Base-by-base conservation (phyloP, 2,888 invertebrate genomes). In the Aproaerema taeniolella region DNA sequence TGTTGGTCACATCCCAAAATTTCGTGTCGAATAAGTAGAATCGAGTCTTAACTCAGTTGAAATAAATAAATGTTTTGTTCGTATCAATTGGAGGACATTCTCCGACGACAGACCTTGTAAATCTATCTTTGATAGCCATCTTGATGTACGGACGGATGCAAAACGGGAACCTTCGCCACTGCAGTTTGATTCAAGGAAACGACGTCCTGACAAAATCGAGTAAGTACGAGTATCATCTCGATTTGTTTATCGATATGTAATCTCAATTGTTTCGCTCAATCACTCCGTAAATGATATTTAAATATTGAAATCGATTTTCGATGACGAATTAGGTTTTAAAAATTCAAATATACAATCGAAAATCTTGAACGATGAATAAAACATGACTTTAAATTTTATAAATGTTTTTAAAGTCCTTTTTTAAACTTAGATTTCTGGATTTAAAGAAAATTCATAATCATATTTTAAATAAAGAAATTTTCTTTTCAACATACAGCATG, bases 91-190 rank as follows among this genome's bases (percentile, higher is more conserved):
- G 54, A 67, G 63, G 68, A 60, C 65, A 58, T 66, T 69, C 66
- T 67, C 61, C 67, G 67, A 53, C 51, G 79, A 81, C 76, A 72
- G 70, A 67, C 71, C 86, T 83, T 85, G 86, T 87, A 87, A 87
- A 87, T 87, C 79, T 75, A 73, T 72, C 74, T 73, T 64, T 55
- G 87, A 87, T 87, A 82, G 77, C 69, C 62, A 87, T 87, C 87
- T 87, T 86, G 86, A 86, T 82, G 73, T 81, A 82, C 77, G 76
- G 70, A 82, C 85, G 85, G 80, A 87, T 86, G 87, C 82, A 78
- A 81, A 87, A 82, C 79, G 74, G 76, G 77, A 77, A 68, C 68
- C 68, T 65, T 70, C 64, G 61, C 61, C 55, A 53, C 53, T 59
- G 57, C 67, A 54, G 67, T n/a, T 79, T 80, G 79, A 80, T 82